Percentiles rank a stretch among this genome's conserved stretches.
Evolutionary conservation across 1,140 invertebrate species (phyloP).

Genomic region (Panonychus citri): DNA sequence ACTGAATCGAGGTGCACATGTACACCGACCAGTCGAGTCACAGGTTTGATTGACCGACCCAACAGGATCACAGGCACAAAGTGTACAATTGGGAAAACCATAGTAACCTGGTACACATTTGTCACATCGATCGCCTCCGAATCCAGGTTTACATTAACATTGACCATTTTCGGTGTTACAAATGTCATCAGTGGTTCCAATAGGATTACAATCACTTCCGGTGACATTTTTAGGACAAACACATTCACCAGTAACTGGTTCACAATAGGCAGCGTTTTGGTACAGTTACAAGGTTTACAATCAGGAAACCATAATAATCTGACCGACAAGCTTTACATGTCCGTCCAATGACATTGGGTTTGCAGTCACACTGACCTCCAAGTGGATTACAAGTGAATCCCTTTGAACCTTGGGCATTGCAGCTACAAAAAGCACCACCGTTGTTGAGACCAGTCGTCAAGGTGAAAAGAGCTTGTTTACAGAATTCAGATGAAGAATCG

Average conservation of each 20-base stretch:
- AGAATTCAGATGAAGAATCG: constrained; percentile 47
- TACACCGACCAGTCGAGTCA: constrained; percentile 52
- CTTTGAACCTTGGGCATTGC: constrained; percentile 62
- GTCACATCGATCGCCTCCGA: constrained; percentile 62
- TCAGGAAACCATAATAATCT: constrained; percentile 81
- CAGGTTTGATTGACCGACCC: constrained; percentile 38
- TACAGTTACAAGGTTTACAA: constrained; percentile 60
- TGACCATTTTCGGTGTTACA: constrained; percentile 53
- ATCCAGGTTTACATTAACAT: constrained; percentile 33
- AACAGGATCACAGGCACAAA: constrained; percentile 64
- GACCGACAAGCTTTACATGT: constrained; percentile 68
- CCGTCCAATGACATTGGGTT: constrained; percentile 74
- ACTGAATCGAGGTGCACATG: constrained; percentile 51
- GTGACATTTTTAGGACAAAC: constrained; percentile 35
- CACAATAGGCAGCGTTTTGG: constrained; percentile 36
- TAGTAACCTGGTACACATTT: constrained; percentile 69
- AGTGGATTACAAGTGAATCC: constrained; percentile 67
- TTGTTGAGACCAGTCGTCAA: constrained; percentile 82
- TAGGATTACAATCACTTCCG: constrained; percentile 51
- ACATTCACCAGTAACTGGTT: constrained; percentile 9
- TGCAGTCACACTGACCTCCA: constrained; percentile 87
- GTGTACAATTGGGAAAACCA: constrained; percentile 75
- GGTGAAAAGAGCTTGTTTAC: constrained; percentile 69
- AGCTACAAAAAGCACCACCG: constrained; percentile 65
- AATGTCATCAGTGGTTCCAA: constrained; percentile 51